Base-by-base conservation (phyloP, 2,797 vertebrate genomes). In the Martes flavigula region DNA sequence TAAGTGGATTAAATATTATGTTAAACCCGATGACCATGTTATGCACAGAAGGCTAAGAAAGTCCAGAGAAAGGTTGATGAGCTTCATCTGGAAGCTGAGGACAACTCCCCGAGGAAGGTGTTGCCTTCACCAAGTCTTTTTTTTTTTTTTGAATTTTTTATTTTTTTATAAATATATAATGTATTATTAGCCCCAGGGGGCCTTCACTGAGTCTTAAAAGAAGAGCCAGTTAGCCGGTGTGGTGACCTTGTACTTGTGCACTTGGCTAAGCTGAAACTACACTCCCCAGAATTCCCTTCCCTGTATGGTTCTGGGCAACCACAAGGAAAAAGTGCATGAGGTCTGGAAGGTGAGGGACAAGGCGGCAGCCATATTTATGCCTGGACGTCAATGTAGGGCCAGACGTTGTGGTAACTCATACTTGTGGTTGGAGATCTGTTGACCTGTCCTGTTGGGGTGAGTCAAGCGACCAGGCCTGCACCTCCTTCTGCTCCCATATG, bases 391-490 rank as follows among this genome's bases (percentile, higher is more conserved):
- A 3, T 0, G 1, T 6, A 43, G 46, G 66, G 46, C 20, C n/a
- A 2, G 27, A 5, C 0, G 0, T 15, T 14, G 0, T 0, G 5
- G 46, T 20, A n/a, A 25, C 62, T 84, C 13, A 7, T 1, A 13
- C 38, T 78, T 64, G 32, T 21, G 51, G 13, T 2, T 46, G 38
- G 18, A 72, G 66, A 6, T 40, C 21, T 35, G 4, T 14, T 27
- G 21, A 20, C 48, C 21, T 23, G 43, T 68, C 30, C 58, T 60
- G 58, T 4, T 10, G 48, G 58, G 7, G 0, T 14, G 32, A 56
- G 5, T 27, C 18, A 38, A 7, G 48, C 30, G 13, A 7, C 27
- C 30, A 17, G 48, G 32, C 38, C 21, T 15, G 56, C 62, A 62
- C 23, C 25, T 58, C 46, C 85, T 51, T 75, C 17, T 2, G 1